Conservation (phyloP, 2,888 invertebrate species). For the Oasisia sp. region DNA sequence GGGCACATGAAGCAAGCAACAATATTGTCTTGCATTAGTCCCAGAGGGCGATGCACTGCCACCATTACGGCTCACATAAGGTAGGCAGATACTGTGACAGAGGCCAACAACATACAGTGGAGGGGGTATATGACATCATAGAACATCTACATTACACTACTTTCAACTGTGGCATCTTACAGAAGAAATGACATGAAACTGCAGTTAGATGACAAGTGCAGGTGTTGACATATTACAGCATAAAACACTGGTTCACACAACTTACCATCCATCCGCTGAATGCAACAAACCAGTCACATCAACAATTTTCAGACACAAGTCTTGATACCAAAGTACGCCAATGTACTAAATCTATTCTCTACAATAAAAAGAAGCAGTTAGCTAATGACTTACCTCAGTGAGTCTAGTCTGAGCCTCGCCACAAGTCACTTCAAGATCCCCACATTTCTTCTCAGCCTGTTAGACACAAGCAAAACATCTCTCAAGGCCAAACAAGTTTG, state of each 20-base stretch:
- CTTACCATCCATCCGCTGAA: not conserved
- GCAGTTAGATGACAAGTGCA: too few relatives aligned
- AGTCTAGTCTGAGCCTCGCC: conserved; percentile 56
- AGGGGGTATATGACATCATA: too few relatives aligned
- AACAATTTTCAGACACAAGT: not conserved
- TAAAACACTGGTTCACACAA: not conserved
- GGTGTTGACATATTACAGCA: not conserved
- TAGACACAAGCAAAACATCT: not conserved
- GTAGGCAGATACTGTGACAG: too few relatives aligned
- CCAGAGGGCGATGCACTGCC: too few relatives aligned
- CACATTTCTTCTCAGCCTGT: conserved; percentile 38
- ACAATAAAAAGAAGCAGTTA: not conserved
- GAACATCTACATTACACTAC: too few relatives aligned
- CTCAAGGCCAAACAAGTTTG: not conserved
- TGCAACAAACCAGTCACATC: not conserved
- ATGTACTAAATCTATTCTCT: not conserved
- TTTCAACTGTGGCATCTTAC: too few relatives aligned
- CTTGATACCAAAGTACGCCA: not conserved
- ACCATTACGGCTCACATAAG: too few relatives aligned
- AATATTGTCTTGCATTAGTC: too few relatives aligned
- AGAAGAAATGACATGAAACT: too few relatives aligned
- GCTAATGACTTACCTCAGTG: conserved; percentile 66
- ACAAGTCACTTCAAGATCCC: conserved; percentile 52
- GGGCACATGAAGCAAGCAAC: too few relatives aligned
- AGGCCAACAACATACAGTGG: too few relatives aligned